phyloP scores from a whole-genome alignment of 2,888 invertebrate species.

The Idaea aversata region DNA sequence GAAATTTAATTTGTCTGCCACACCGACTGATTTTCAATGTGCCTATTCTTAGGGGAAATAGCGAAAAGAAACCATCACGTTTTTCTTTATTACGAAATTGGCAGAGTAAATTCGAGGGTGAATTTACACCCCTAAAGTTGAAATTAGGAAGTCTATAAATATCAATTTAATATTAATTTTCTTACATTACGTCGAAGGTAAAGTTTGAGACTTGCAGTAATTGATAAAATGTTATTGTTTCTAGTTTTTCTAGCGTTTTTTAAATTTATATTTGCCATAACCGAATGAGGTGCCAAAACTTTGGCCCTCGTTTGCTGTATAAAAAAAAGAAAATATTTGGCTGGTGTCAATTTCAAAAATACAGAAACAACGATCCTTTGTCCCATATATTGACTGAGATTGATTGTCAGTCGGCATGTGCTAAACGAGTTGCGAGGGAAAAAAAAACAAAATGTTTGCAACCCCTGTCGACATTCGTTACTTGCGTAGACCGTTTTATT shows the following conservation, averaged over 20 bases:
- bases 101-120: slow-evolving; percentile 38
- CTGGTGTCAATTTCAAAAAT: slow-evolving; percentile 47
- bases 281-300: slow-evolving; percentile 13
- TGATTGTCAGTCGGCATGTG: slow-evolving; percentile 75
- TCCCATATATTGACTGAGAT: slow-evolving; percentile 75
- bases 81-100: slow-evolving; percentile 49
- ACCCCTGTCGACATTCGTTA: slow-evolving; percentile 69
- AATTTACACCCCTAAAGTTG: slow-evolving; percentile 31
- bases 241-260: neutral
- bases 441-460: slow-evolving; percentile 72
- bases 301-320: slow-evolving; percentile 26
- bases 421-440: slow-evolving; percentile 73
- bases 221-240: neutral
- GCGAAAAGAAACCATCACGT: slow-evolving; percentile 36
- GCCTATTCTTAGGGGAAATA: slow-evolving; percentile 39
- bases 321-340: slow-evolving; percentile 65
- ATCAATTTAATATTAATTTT: slow-evolving; percentile 3
- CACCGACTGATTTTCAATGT: slow-evolving; percentile 52
- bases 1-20: slow-evolving; percentile 66
- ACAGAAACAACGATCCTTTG: slow-evolving; percentile 68
- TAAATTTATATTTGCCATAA: neutral
- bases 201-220: neutral
- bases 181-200: neutral
- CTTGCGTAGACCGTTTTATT: slow-evolving; percentile 65
- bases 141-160: slow-evolving; percentile 22